Conservation (phyloP, 2,113 vertebrate species). For the Odocoileus virginianus region DNA sequence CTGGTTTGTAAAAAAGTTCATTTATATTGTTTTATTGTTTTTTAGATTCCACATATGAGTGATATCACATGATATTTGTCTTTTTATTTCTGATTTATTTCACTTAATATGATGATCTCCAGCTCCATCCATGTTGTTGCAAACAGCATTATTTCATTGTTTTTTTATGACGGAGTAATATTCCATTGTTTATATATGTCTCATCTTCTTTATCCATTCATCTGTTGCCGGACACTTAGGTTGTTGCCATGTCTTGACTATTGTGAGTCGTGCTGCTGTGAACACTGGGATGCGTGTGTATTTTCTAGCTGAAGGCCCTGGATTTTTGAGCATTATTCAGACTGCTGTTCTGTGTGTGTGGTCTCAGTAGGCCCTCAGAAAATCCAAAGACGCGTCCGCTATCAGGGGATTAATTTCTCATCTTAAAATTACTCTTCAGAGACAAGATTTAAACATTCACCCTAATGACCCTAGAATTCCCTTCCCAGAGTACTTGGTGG, state of each 20-base stretch:
- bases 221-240: neutral
- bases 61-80: neutral
- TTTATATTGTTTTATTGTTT: neutral
- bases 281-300: accelerated
- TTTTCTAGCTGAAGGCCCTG: neutral
- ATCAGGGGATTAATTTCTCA: neutral
- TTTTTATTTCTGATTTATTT: neutral
- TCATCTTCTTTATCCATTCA: neutral
- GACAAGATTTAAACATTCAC: neutral
- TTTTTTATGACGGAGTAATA: neutral
- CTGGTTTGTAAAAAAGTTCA: neutral
- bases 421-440: neutral
- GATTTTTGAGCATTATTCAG: neutral
- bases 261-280: neutral
- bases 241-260: neutral
- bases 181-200: neutral
- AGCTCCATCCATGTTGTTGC: neutral
- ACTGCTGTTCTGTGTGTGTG: neutral
- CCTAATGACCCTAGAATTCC: neutral
- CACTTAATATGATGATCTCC: neutral
- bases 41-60: neutral
- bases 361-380: neutral
- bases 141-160: neutral
- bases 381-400: neutral
- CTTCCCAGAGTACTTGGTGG: neutral